A percentile compares a stretch with the other conserved stretches of the same genome.
Evolutionary conservation across 2,113 vertebrate genomes (phyloP).

Genomic region (Ageneiosus marmoratus): DNA sequence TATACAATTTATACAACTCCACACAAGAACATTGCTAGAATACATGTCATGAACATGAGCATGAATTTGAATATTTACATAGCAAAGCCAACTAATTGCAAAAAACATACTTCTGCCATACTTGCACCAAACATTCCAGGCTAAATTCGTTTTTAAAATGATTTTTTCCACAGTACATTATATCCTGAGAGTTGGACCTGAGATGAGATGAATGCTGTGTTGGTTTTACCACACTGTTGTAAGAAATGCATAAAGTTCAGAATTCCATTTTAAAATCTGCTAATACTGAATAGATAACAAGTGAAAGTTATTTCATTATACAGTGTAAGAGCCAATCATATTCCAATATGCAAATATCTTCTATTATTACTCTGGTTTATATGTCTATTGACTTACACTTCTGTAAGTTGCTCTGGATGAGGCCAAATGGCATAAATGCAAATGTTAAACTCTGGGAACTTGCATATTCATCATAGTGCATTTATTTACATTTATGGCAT

Average conservation of each 20-base stretch:
- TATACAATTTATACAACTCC: not conserved
- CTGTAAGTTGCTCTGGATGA: not conserved
- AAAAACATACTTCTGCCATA: not conserved
- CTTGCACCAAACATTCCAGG: not conserved
- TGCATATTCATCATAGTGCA: too few species aligned
- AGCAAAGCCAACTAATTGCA: not conserved
- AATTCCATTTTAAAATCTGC: not conserved
- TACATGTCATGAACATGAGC: not conserved
- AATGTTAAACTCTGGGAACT: not conserved
- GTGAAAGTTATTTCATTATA: not conserved
- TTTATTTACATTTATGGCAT: too few species aligned
- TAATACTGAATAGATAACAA: not conserved
- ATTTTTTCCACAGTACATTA: not conserved
- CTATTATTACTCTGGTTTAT: not conserved
- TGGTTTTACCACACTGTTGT: not conserved
- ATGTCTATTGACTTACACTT: not conserved
- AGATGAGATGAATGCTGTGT: not conserved
- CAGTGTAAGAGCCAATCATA: not conserved
- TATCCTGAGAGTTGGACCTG: not conserved
- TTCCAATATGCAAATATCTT: not conserved
- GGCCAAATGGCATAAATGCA: not conserved
- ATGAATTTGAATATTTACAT: not conserved
- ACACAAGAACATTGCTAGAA: not conserved
- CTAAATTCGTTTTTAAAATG: not conserved
- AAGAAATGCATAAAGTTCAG: not conserved